phyloP scores from a whole-genome alignment of 2,113 vertebrate species.

The Corythaixoides concolor region DNA sequence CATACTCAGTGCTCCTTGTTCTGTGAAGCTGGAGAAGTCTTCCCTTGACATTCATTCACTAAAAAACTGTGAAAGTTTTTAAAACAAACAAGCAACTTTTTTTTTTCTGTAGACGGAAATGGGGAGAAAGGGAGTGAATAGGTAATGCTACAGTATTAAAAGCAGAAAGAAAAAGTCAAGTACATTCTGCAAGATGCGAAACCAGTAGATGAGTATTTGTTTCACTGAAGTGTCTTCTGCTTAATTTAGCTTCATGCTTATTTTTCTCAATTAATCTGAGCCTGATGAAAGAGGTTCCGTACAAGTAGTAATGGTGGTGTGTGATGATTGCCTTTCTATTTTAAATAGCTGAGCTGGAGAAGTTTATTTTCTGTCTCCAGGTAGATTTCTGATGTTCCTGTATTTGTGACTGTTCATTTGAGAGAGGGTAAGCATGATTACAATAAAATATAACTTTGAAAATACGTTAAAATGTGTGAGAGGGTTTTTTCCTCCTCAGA shows the following conservation, averaged over 20 bases:
- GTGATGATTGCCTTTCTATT: neutral
- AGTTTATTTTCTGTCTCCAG: neutral
- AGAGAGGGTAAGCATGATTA: neutral
- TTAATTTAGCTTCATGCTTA: neutral
- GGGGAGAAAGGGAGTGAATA: neutral
- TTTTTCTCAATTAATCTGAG: neutral
- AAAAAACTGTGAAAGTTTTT: neutral
- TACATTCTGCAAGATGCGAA: neutral
- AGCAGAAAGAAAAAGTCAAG: neutral
- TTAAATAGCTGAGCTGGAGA: neutral
- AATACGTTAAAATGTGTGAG: neutral
- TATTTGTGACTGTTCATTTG: neutral
- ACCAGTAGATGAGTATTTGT: neutral
- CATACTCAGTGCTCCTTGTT: neutral
- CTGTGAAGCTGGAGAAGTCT: neutral
- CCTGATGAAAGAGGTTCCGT: neutral
- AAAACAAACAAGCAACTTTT: neutral
- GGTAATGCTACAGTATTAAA: neutral
- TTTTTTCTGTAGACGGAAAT: neutral
- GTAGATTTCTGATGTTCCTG: neutral
- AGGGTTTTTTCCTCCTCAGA: accelerated
- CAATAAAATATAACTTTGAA: neutral
- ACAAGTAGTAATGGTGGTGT: neutral
- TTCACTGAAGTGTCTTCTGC: neutral
- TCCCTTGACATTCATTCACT: neutral